Evolutionary conservation across 2,797 vertebrate species (phyloP).

Genomic region (Cyclura pinguis): DNA sequence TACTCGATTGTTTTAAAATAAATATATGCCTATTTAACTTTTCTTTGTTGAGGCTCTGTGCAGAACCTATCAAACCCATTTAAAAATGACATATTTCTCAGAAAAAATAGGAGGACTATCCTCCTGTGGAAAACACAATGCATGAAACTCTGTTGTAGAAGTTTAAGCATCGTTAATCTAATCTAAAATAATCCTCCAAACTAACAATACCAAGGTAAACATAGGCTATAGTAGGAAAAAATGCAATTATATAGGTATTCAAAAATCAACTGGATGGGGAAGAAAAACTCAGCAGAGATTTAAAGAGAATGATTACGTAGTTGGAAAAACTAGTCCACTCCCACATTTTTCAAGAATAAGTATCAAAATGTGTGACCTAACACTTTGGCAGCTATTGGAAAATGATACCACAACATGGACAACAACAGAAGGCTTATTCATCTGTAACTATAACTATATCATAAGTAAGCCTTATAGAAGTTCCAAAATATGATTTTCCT

Average conservation of each 20-base stretch:
- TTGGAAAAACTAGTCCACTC: neutral
- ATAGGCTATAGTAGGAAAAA: neutral
- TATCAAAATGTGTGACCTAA: neutral
- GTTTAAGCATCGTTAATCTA: neutral
- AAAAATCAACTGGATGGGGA: neutral
- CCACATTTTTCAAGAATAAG: neutral
- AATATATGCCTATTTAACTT: neutral
- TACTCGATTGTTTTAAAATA: neutral
- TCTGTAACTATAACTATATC: conserved; percentile 8
- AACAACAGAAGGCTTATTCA: neutral
- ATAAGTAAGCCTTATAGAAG: neutral
- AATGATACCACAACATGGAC: neutral
- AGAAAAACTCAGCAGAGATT: conserved; percentile 2
- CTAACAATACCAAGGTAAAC: neutral
- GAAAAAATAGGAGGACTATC: neutral
- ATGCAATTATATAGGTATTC: neutral
- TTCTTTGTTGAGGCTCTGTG: neutral
- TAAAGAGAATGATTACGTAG: neutral
- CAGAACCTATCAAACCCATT: neutral
- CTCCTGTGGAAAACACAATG: neutral
- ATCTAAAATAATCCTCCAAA: neutral
- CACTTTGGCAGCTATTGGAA: neutral
- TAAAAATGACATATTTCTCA: neutral
- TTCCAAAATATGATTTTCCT: conserved; percentile 7
- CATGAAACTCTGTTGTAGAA: neutral